Evolutionary conservation across 2,797 vertebrate genomes (phyloP), one percentile per base, ranked within the genome.

Genomic region (Pseudocheirus occidentalis): DNA sequence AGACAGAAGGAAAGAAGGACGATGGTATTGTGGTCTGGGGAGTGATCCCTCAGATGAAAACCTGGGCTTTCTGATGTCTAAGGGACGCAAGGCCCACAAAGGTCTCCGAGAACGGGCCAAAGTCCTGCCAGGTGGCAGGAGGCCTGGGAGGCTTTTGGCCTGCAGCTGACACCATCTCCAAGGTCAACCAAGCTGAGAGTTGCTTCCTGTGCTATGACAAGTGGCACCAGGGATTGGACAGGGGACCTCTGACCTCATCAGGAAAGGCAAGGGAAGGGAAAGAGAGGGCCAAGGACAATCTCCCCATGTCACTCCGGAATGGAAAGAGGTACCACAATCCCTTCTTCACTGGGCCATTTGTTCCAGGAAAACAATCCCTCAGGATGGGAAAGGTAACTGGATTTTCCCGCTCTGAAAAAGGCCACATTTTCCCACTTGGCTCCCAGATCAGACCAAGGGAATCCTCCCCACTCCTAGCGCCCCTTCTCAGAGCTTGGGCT

Each of bases 11-110:
- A 4, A 0, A 21, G 55, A 5, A 0, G 0, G 73, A 27, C 18
- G 9, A 40, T 1, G 18, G 66, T 0, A 1, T 14, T 29, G 21
- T 14, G 52, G 93, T 7, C 3, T 0, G 0, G 3, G 1, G 57
- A 34, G 1, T 46, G 57, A 56, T 4, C 1, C 21, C 13, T 29
- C 1, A 3, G 4, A 91, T n/a, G 92, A 58, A 50, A 87, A 40
- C 18, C 0, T n/a, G 56, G 59, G 54, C 54, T 92, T 52, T 46
- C 9, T 12, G 55, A 18, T 53, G 40, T 1, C 54, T 1, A 14
- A 50, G 90, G 73, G 46, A 6, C 50, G 46, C 0, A 0, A 0
- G 28, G 11, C 10, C 58, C 50, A 18, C 12, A 12, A 3, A 5
- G n/a, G 24, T 34, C 57, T 27, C 89, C 54, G 1, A 21, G 3